phyloP scores from a whole-genome alignment of 2,888 invertebrate genomes.

The Muschampia plurimacula region DNA sequence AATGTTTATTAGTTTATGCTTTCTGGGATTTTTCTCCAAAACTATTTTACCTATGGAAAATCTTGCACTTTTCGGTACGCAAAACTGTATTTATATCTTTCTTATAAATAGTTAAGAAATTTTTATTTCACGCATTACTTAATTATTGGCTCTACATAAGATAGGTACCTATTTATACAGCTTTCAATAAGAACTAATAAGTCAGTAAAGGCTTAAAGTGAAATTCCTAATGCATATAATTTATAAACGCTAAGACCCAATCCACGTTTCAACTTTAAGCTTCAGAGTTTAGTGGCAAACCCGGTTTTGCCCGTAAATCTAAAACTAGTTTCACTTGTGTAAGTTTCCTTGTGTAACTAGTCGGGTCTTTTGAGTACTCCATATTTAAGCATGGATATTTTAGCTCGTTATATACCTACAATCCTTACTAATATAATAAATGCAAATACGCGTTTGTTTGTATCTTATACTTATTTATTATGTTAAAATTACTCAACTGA shows the following conservation, averaged over 20 bases:
- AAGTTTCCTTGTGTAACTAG: conserved; percentile 14
- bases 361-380: background rate
- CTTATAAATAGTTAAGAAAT: too few relatives aligned
- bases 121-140: too few relatives aligned
- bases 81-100: too few relatives aligned
- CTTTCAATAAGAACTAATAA: background rate
- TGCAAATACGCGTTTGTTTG: too few relatives aligned
- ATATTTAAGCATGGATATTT: background rate
- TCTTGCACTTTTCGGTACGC: too few relatives aligned
- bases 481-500: too few relatives aligned
- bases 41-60: too few relatives aligned
- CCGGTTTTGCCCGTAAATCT: conserved; percentile 30
- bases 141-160: background rate
- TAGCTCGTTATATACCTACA: background rate
- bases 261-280: conserved; percentile 29
- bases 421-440: too few relatives aligned
- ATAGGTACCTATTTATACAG: background rate
- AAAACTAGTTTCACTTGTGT: conserved; percentile 17
- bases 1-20: too few relatives aligned
- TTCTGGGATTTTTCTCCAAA: too few relatives aligned
- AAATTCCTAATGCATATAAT: conserved; percentile 21
- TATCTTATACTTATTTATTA: too few relatives aligned
- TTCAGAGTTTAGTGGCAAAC: conserved; percentile 14
- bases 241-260: conserved; percentile 22
- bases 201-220: background rate